Conservation (phyloP, 35 echinoderm and acorn worm genomes). For the Chiridota heheva region DNA sequence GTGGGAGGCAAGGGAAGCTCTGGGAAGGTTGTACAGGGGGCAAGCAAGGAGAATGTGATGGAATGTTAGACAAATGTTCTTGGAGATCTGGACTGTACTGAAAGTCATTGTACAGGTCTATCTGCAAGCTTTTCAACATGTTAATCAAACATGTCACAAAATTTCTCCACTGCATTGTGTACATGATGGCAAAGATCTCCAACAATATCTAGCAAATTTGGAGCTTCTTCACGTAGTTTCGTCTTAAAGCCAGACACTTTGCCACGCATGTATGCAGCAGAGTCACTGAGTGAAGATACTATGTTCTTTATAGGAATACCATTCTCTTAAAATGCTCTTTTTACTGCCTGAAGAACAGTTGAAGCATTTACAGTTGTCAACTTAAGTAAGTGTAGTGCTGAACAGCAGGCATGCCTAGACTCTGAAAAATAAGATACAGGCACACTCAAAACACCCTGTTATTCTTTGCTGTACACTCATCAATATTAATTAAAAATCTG, state of each 20-base stretch:
- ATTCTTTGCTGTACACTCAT: slow-evolving; percentile 37
- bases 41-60: too few relatives aligned
- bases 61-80: slow-evolving; percentile 32
- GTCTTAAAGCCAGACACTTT: slow-evolving; percentile 29
- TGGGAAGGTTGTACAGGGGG: too few relatives aligned
- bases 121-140: slow-evolving; percentile 51
- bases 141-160: neutral
- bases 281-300: too few relatives aligned
- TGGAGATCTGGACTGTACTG: slow-evolving; percentile 56
- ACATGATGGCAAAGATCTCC: neutral
- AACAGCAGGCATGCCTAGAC: neutral
- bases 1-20: too few relatives aligned
- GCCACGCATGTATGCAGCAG: slow-evolving; percentile 30
- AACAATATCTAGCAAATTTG: neutral
- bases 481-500: slow-evolving; percentile 2
- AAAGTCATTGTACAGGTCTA: slow-evolving; percentile 55
- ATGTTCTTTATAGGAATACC: slow-evolving; percentile 26
- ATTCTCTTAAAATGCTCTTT: neutral
- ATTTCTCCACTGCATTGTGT: neutral
- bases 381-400: neutral
- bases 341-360: slow-evolving; percentile 8
- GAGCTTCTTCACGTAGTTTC: slow-evolving; percentile 5
- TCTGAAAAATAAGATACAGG: slow-evolving; percentile 30
- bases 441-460: slow-evolving; percentile 37
- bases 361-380: slow-evolving; percentile 21